These are phyloP conservation scores for Ranitomeya variabilis DNA, from an alignment of 2,113 vertebrate species.

Conservation along the genomic window DNA sequence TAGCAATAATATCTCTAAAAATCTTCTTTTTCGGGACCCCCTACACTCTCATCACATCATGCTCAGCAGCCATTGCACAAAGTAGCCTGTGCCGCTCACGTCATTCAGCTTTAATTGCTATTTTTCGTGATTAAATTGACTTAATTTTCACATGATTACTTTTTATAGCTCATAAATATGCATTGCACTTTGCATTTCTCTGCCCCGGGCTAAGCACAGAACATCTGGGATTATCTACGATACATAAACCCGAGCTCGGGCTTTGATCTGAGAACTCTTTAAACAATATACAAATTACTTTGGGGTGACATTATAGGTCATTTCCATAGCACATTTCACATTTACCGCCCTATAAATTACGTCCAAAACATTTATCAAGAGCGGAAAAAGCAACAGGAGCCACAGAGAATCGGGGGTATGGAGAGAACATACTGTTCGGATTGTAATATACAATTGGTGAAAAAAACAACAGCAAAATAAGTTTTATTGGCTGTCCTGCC, in stretches of 20 bases:
- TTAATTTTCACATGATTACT: constrained; percentile 21
- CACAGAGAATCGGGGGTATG: neutral
- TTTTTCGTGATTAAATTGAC: constrained; percentile 22
- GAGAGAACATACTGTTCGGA: neutral
- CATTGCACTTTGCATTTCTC: neutral
- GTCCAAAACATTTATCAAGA: constrained; percentile 32
- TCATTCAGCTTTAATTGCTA: constrained; percentile 11
- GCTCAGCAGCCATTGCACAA: too few species aligned
- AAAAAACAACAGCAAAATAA: constrained; percentile 14
- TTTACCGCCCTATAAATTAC: constrained; percentile 36
- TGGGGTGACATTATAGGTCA: neutral
- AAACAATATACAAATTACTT: constrained; percentile 38
- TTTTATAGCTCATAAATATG: constrained; percentile 44
- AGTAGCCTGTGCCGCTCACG: too few species aligned
- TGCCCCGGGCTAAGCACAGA: constrained; percentile 11
- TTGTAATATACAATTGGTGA: constrained; percentile 20
- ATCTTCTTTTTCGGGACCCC: neutral
- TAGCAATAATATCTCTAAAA: neutral
- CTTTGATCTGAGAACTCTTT: constrained; percentile 13
- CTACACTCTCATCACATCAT: neutral
- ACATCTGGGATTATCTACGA: constrained; percentile 37
- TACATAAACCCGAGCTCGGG: neutral
- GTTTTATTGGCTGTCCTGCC: constrained; percentile 17
- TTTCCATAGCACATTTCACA: constrained; percentile 31
- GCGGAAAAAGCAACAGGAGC: neutral